phyloP scores from a whole-genome alignment of 1,140 invertebrate species.

The Phymorhynchus buccinoides region DNA sequence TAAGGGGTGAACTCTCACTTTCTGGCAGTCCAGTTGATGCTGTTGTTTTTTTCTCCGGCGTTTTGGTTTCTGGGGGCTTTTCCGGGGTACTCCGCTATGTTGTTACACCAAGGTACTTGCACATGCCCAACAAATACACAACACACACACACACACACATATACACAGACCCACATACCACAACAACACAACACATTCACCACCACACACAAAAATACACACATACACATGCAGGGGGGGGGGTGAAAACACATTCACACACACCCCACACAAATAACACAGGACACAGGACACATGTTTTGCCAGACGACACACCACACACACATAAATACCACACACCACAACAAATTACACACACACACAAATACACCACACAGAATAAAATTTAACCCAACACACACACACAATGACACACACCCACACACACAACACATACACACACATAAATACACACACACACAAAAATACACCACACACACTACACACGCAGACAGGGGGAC shows the following conservation, averaged over 20 bases:
- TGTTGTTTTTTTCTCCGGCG: slow-evolving; percentile 19
- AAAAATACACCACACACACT: too few species aligned
- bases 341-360: too few species aligned
- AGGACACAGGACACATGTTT: too few species aligned
- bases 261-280: neutral
- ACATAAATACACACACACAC: too few species aligned
- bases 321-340: neutral
- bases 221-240: neutral
- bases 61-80: neutral
- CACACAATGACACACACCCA: too few species aligned
- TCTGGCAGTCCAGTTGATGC: slow-evolving; percentile 31
- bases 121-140: neutral
- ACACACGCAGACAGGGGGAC: too few species aligned
- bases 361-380: too few species aligned
- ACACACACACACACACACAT: neutral
- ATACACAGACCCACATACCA: neutral
- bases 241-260: neutral
- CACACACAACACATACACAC: too few species aligned
- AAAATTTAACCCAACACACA: too few species aligned
- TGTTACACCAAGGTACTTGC: slow-evolving; percentile 49
- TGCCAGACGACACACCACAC: too few species aligned
- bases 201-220: neutral
- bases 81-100: slow-evolving; percentile 47
- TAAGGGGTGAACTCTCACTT: neutral
- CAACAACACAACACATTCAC: neutral